These are phyloP conservation scores for Drosophila athabasca DNA, from an alignment of 1,140 invertebrate genomes.

Conservation along the genomic window DNA sequence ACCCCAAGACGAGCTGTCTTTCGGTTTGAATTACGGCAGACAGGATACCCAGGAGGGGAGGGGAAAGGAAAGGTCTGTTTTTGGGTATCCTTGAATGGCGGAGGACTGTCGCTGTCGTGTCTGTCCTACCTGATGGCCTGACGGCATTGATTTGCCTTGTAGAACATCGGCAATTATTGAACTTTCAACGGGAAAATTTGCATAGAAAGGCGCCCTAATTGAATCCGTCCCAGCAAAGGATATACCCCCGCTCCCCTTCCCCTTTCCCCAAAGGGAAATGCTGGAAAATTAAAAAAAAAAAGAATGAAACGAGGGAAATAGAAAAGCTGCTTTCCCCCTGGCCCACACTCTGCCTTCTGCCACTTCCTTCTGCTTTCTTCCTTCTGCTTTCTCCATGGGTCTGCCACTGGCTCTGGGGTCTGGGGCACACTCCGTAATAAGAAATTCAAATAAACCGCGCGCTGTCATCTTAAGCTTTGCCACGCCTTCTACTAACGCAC, in stretches of 20 bases:
- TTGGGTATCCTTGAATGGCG: conserved; percentile 20
- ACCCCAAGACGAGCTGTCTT: conserved; percentile 47
- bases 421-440: conserved; percentile 64
- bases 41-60: not conserved
- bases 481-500: conserved; percentile 66
- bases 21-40: conserved; percentile 53
- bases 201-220: conserved; percentile 80
- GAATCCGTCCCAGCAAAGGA: conserved; percentile 68
- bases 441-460: conserved; percentile 82
- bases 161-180: conserved; percentile 76
- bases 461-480: conserved; percentile 81
- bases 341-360: not conserved
- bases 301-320: conserved; percentile 36
- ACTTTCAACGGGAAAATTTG: conserved; percentile 65
- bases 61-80: not conserved
- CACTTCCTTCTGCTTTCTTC: conserved; percentile 5
- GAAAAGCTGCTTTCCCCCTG: conserved; percentile 48
- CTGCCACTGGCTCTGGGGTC: not conserved
- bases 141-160: conserved; percentile 77
- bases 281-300: conserved; percentile 50
- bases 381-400: no score
- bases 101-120: not conserved
- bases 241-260: conserved; percentile 48
- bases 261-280: conserved; percentile 50
- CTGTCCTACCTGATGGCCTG: conserved; percentile 65